Base-by-base conservation (phyloP, 2,113 vertebrate genomes). In the Atrichornis clamosus region DNA sequence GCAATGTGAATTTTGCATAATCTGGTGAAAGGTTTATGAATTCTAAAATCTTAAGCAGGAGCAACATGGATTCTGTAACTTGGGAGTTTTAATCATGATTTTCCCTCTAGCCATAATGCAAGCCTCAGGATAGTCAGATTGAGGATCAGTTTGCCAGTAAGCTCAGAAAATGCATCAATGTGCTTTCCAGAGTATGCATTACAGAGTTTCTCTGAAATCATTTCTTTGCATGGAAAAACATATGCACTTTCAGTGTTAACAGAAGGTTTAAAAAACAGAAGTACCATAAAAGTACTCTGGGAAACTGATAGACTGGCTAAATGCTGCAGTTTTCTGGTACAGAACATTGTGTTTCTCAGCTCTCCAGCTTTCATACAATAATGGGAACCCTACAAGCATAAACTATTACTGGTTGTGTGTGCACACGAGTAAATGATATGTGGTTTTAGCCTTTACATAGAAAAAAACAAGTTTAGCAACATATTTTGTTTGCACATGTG, bases 321-420 rank as follows among this genome's bases (percentile, higher is more conserved):
- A 87, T 39, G 44, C 73, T 89, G 64, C 80, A 27, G 64, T 81
- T 90, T 94, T 95, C 85, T 94, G 52, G 86, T 84, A 94, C 76
- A 79, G 88, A 93, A 96, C 88, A 78, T 94, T 53, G 33, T 81
- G 80, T 90, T 94, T 68, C 55, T 88, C 64, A 52, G 4, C 56
- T 81, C 76, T 90, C 35, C 44, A 93, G 56, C 19, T 90, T 86
- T 88, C 53, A 75, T 65, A 92, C 73, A 93, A 92, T 87, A 72
- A 56, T 9, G 23, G 86, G 80, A 94, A 75, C 69, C 39, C 72
- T 39, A 50, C 44, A 68, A 53, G 37, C 69, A 74, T 64, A 41
- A 92, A 39, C 23, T 27, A 37, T 78, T 86, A 68, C 59, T 87
- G 37, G 17, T 42, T 92, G 35, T 76, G 49, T 64, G 60, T 72